Evolutionary conservation across 2,113 vertebrate genomes (phyloP).

Genomic region (Stegastes partitus): DNA sequence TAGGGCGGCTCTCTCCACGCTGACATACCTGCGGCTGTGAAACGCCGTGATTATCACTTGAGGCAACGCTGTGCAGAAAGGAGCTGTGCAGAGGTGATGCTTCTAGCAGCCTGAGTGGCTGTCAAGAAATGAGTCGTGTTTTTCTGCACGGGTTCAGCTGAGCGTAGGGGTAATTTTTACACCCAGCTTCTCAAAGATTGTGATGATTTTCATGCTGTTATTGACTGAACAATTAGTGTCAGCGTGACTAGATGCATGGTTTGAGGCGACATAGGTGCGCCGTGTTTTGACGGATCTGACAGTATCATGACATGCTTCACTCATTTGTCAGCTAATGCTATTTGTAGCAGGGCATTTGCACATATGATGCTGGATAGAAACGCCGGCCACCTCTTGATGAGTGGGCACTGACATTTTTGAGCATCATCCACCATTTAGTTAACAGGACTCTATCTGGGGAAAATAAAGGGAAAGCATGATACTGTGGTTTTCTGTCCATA

Average conservation of each 20-base stretch:
- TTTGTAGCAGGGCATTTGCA: background rate
- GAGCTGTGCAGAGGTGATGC: conserved; percentile 51
- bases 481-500: too few relatives aligned
- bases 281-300: conserved; percentile 3
- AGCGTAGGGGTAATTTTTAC: conserved; percentile 48
- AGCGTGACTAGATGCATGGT: conserved; percentile 14
- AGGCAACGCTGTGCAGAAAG: conserved; percentile 30
- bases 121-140: conserved; percentile 39
- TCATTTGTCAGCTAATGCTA: background rate
- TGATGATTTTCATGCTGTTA: conserved; percentile 22
- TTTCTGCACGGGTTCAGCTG: conserved; percentile 41
- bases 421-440: too few relatives aligned
- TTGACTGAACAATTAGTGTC: conserved; percentile 33
- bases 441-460: too few relatives aligned
- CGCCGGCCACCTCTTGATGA: background rate
- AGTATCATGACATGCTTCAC: background rate
- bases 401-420: background rate
- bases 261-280: background rate
- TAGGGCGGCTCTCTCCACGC: conserved; percentile 29
- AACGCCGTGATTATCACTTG: conserved; percentile 61
- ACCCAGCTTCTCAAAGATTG: conserved; percentile 24
- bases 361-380: conserved; percentile 11
- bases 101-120: conserved; percentile 42
- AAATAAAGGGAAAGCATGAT: too few relatives aligned
- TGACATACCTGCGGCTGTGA: conserved; percentile 63